Evolutionary conservation across 2,888 invertebrate genomes (phyloP).

Genomic region (Meghimatium bilineatum): DNA sequence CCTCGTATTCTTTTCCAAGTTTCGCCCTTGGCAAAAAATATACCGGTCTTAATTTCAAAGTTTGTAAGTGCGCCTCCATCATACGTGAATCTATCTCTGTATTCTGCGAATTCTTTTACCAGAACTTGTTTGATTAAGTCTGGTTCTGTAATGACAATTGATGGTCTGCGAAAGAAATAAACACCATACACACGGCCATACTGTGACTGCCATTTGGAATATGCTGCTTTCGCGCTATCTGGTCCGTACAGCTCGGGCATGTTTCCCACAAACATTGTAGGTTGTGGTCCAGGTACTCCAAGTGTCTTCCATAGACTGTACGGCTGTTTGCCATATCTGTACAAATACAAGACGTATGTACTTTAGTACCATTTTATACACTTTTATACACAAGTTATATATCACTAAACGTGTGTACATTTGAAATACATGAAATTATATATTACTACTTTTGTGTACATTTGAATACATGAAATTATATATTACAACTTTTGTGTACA

Average conservation of each 20-base stretch:
- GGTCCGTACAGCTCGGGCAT: conserved; percentile 31
- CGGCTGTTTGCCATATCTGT: conserved; percentile 24
- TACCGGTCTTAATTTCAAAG: neutral
- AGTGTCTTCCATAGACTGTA: conserved; percentile 30
- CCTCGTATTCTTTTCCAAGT: conserved; percentile 34
- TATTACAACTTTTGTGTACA: too few relatives aligned
- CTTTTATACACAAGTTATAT: too few relatives aligned
- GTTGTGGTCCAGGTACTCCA: conserved; percentile 44
- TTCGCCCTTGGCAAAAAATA: conserved; percentile 31
- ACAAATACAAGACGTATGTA: neutral
- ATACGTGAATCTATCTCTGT: conserved; percentile 52
- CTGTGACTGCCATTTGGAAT: conserved; percentile 41
- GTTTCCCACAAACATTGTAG: conserved; percentile 43
- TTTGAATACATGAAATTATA: too few relatives aligned
- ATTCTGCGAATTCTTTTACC: conserved; percentile 58
- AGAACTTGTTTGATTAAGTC: conserved; percentile 58
- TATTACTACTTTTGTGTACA: too few relatives aligned
- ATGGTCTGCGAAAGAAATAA: conserved; percentile 38
- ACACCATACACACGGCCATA: conserved; percentile 45
- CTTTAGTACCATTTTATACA: too few relatives aligned
- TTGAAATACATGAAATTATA: too few relatives aligned
- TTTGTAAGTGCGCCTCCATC: neutral
- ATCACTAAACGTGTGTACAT: too few relatives aligned
- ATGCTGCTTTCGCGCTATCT: conserved; percentile 13
- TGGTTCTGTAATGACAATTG: conserved; percentile 52